phyloP scores from a whole-genome alignment of 2,113 vertebrate species.

The Campylomormyrus tamandua region DNA sequence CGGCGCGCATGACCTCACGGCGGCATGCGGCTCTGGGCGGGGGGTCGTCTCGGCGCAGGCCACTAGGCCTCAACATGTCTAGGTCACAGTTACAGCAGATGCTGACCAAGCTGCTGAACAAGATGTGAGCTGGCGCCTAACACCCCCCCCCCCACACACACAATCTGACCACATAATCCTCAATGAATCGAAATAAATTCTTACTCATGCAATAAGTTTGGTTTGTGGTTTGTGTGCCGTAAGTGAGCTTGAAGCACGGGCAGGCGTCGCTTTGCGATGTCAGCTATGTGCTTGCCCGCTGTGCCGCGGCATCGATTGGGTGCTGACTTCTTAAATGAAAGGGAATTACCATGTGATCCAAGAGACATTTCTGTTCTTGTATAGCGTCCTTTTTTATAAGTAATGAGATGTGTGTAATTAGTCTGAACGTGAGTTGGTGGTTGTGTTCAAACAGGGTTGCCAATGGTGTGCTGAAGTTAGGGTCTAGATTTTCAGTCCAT shows the following conservation, averaged over 20 bases:
- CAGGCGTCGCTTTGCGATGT: background rate
- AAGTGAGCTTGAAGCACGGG: background rate
- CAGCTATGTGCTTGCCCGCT: background rate
- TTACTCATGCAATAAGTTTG: slow-evolving; percentile 64
- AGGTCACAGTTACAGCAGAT: slow-evolving; percentile 92
- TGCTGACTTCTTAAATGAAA: slow-evolving; percentile 1
- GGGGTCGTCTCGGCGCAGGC: slow-evolving; percentile 85
- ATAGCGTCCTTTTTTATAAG: background rate
- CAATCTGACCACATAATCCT: background rate
- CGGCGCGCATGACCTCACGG: slow-evolving; percentile 66
- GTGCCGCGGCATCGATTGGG: background rate
- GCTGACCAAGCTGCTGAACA: slow-evolving; percentile 93
- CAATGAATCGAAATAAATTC: background rate
- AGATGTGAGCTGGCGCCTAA: slow-evolving; percentile 69
- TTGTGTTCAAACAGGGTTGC: background rate
- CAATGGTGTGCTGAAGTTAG: background rate
- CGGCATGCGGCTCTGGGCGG: slow-evolving; percentile 34
- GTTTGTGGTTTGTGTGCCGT: slow-evolving; percentile 4
- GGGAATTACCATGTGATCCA: background rate
- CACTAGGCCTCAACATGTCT: slow-evolving; percentile 84
- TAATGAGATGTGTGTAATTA: background rate
- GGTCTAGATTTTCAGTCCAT: background rate
- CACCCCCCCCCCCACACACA: background rate
- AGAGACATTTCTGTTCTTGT: background rate
- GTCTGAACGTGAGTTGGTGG: background rate